A percentile compares a stretch with the other conserved stretches of the same genome.
phyloP scores from a whole-genome alignment of 1,140 invertebrate species.

The Lasioglossum baleicum region DNA sequence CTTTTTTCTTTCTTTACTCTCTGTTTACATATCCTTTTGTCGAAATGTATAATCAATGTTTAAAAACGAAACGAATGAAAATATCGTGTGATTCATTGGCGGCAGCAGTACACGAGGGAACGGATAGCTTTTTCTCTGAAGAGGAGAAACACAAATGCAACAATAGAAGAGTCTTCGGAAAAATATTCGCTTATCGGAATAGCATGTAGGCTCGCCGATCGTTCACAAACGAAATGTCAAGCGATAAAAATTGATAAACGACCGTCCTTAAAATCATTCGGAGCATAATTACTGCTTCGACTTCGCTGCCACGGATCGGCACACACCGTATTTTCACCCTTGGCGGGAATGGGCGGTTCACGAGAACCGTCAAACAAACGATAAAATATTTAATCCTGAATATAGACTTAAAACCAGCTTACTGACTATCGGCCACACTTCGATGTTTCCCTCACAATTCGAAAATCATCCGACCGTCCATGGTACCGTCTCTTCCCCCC shows the following conservation, averaged over 20 bases:
- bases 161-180: neutral
- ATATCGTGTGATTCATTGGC: slow-evolving; percentile 29
- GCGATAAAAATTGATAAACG: slow-evolving; percentile 44
- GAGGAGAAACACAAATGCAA: neutral
- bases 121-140: neutral
- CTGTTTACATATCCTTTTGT: slow-evolving; percentile 30
- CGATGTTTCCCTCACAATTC: slow-evolving; percentile 50
- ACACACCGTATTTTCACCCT: slow-evolving; percentile 43
- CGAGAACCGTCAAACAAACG: slow-evolving; percentile 52
- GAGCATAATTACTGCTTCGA: neutral
- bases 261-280: neutral
- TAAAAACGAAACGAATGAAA: slow-evolving; percentile 38
- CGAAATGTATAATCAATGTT: slow-evolving; percentile 28
- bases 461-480: slow-evolving; percentile 50
- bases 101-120: neutral
- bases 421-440: slow-evolving; percentile 63
- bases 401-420: slow-evolving; percentile 64
- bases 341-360: slow-evolving; percentile 39
- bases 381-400: slow-evolving; percentile 57
- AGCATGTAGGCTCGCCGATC: neutral
- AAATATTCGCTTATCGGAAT: neutral
- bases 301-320: slow-evolving; percentile 29
- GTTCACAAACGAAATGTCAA: slow-evolving; percentile 30
- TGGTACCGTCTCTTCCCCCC: slow-evolving; percentile 26
- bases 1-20: neutral